Base-by-base conservation (phyloP, 2,113 vertebrate species). In the Aegithalos caudatus region DNA sequence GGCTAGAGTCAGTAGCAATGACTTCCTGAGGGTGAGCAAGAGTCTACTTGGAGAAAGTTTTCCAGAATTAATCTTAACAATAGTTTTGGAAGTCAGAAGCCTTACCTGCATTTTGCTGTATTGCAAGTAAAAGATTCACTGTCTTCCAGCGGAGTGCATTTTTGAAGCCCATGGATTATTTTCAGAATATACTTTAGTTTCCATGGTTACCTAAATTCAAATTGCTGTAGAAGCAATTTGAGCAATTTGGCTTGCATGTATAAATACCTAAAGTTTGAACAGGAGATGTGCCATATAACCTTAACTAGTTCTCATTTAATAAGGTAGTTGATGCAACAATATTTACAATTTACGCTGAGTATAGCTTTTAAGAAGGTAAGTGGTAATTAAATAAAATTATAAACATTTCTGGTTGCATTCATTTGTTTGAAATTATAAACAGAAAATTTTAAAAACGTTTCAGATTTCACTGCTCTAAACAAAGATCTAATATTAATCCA, bases 101-200 rank as follows among this genome's bases (percentile, higher is more conserved):
- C 29, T 85, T 42, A 38, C 40, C 42, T 89, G 50, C 9, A 4
- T 94, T 91, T 81, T 84, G 18, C 73, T 54, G 12, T 33, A 11
- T 73, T 47, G 42, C 3, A 5, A 47, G 51, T 71, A 33, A 74
- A 87, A 83, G 40, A 54, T 57, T 28, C 0, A 0, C 19, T 3
- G 6, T 93, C 56, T 92, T 86, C 54, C 60, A 88, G 71, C 74
- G 80, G 66, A 78, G 60, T 45, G 79, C 35, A 22, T 88, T 92
- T 84, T 74, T 92, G 76, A 93, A 95, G 66, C 79, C 64, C 15
- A 6, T 73, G 88, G 79, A 78, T 96, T 94, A 88, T 96, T 97
- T 96, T 95, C 90, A 96, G 93, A 83, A 90, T 85, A 92, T 71
- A 78, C 57, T 96, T 90, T 51, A n/a, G 92, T 97, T 96, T 86